Conservation (phyloP, 2,888 invertebrate species). For the Megastigmus dorsalis region DNA sequence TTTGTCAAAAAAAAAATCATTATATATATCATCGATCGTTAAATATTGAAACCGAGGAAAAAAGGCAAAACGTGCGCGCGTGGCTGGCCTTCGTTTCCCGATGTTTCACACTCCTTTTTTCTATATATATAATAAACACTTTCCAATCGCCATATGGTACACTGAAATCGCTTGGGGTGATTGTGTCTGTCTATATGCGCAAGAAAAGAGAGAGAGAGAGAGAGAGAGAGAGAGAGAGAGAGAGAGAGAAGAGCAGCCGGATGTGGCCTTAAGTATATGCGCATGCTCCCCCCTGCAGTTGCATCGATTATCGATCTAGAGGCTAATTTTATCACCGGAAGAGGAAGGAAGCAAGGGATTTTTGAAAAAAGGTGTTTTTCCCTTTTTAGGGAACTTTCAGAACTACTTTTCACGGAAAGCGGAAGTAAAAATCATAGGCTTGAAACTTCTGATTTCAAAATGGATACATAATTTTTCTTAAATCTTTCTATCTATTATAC, state of each 20-base stretch:
- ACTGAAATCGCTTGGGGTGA: neutral
- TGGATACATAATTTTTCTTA: too few relatives aligned
- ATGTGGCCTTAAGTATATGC: neutral
- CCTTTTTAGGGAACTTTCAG: too few relatives aligned
- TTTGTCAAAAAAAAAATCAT: too few relatives aligned
- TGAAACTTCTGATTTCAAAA: too few relatives aligned
- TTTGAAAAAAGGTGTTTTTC: too few relatives aligned
- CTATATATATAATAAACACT: slow-evolving; percentile 17
- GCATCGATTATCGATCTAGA: slow-evolving; percentile 31
- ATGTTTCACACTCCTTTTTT: slow-evolving; percentile 13
- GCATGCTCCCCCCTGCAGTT: neutral
- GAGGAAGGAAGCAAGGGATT: neutral
- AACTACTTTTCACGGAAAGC: too few relatives aligned
- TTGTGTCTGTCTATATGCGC: too few relatives aligned
- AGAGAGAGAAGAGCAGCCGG: neutral
- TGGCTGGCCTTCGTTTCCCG: slow-evolving; percentile 17
- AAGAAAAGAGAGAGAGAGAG: neutral
- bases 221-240: too few relatives aligned
- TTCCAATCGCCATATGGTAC: slow-evolving; percentile 20
- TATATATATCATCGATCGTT: too few relatives aligned
- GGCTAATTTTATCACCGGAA: slow-evolving; percentile 24
- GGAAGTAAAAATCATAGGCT: too few relatives aligned
- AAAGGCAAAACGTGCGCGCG: neutral
- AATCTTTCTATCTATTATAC: too few relatives aligned
- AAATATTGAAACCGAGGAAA: too few relatives aligned